Evolutionary conservation across 2,113 vertebrate species (phyloP).

Genomic region (Antennarius striatus): DNA sequence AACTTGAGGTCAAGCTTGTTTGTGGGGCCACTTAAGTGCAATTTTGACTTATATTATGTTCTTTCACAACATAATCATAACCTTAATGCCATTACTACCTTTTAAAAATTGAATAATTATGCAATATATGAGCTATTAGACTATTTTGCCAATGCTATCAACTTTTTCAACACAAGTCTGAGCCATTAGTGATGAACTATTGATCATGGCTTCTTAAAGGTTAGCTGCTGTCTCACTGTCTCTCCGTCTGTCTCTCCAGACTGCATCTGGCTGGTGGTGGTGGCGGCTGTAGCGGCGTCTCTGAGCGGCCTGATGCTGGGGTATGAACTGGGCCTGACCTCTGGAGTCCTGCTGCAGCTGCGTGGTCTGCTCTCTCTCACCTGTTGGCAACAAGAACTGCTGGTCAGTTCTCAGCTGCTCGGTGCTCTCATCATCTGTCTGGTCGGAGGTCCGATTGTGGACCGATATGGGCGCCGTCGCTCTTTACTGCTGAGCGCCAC

Average conservation of each 20-base stretch:
- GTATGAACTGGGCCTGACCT: slow-evolving; percentile 92
- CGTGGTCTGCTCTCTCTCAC: slow-evolving; percentile 82
- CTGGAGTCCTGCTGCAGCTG: slow-evolving; percentile 92
- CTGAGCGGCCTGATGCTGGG: slow-evolving; percentile 93
- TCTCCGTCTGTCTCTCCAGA: slow-evolving; percentile 68
- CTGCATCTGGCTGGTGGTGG: slow-evolving; percentile 83
- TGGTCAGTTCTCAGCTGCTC: slow-evolving; percentile 89
- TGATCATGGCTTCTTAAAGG: not conserved
- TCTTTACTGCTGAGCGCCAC: slow-evolving; percentile 86
- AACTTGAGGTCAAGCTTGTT: no score
- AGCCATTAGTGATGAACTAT: no score
- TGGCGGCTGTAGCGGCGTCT: slow-evolving; percentile 85
- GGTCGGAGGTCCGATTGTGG: slow-evolving; percentile 87
- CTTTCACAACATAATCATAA: no score
- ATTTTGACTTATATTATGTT: no score
- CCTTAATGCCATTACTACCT: no score
- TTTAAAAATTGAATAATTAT: no score
- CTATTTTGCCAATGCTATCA: no score
- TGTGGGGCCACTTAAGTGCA: no score
- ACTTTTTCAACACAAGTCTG: no score
- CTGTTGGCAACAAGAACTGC: slow-evolving; percentile 89
- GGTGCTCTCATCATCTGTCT: slow-evolving; percentile 90
- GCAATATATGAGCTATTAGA: no score
- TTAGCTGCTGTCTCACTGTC: not conserved
- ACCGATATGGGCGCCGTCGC: slow-evolving; percentile 87